These are phyloP conservation scores for Cosmorhoe ocellata DNA, from an alignment of 2,888 invertebrate genomes.

Conservation along the genomic window DNA sequence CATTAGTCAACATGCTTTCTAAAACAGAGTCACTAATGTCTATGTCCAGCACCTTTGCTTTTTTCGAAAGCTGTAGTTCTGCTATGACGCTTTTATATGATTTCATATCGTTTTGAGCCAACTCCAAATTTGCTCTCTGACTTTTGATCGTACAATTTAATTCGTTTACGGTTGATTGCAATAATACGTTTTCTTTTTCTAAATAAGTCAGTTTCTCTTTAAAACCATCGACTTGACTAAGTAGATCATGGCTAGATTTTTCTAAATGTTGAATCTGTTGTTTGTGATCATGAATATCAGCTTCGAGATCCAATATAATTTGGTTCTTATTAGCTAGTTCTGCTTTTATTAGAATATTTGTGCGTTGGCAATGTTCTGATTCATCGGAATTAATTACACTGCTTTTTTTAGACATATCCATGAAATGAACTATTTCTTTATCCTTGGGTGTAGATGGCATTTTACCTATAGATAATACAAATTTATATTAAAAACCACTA, in stretches of 20 bases:
- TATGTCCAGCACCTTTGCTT: slow-evolving; percentile 42
- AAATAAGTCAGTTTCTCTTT: slow-evolving; percentile 48
- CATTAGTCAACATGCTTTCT: slow-evolving; percentile 60
- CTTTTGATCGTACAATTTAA: slow-evolving; percentile 57
- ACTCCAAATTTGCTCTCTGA: slow-evolving; percentile 53
- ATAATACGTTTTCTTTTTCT: slow-evolving; percentile 56
- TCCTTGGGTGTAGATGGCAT: slow-evolving; percentile 27
- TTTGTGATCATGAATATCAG: slow-evolving; percentile 49
- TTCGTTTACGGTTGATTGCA: slow-evolving; percentile 56
- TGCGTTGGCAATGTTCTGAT: slow-evolving; percentile 36
- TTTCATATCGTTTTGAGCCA: slow-evolving; percentile 52
- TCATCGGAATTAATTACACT: slow-evolving; percentile 46
- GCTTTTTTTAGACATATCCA: slow-evolving; percentile 63
- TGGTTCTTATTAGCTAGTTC: slow-evolving; percentile 52
- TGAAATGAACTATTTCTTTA: slow-evolving; percentile 48
- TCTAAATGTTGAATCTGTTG: slow-evolving; percentile 54
- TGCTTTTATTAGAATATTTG: slow-evolving; percentile 40
- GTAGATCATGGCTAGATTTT: slow-evolving; percentile 50
- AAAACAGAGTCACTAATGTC: slow-evolving; percentile 49
- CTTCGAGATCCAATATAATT: slow-evolving; percentile 54
- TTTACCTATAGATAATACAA: slow-evolving; percentile 18
- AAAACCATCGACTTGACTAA: slow-evolving; percentile 45
- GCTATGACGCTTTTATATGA: slow-evolving; percentile 59
- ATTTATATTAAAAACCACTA: too few species aligned
- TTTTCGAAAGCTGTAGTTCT: slow-evolving; percentile 56